Base-by-base conservation (phyloP, 2,113 vertebrate genomes). In the Camelus bactrianus region DNA sequence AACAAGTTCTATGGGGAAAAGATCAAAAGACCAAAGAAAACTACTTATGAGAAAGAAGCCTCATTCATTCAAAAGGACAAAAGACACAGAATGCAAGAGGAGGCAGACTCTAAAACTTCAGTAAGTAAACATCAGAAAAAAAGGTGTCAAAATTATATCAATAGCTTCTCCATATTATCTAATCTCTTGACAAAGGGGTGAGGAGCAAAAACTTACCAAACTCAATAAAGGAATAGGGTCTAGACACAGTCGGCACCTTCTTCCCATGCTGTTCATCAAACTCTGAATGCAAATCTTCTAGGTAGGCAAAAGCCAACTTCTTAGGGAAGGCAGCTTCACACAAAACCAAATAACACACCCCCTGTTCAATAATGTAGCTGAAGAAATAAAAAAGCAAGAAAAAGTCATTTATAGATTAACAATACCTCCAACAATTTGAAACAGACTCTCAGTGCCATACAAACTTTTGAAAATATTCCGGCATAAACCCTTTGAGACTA, bases 211-310 rank as follows among this genome's bases (percentile, higher is more conserved):
- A 48, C 99, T 99, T 97, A 99, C 99, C 99, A 97, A 99, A 99
- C 96, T 99, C 99, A 89, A 99, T 99, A 98, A 99, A 99, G 97
- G 99, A 99, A 95, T 99, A 99, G 2, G 99, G 99, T 93, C 99
- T 98, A 93, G 99, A 99, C 17, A 99, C 99, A 0, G 99, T 99
- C 0, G 99, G 99, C 90, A 99, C 99, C 96, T 98, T 99, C 99
- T 99, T 99, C 85, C 99, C 99, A 69, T 99, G 99, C 84, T 99
- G 99, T 94, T 99, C 99, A 81, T 99, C 99, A 95, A 99, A 99
- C 97, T 99, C 99, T 3, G 99, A 99, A 97, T 99, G 99, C 94
- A 99, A 98, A 96, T 99, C 99, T 96, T 99, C 99, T 46, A 99
- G 98, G 95, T 99, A 99, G 0, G 99, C 99, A 96, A 99, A 99